phyloP scores from a whole-genome alignment of 2,888 invertebrate species.

The Thereva unica region DNA sequence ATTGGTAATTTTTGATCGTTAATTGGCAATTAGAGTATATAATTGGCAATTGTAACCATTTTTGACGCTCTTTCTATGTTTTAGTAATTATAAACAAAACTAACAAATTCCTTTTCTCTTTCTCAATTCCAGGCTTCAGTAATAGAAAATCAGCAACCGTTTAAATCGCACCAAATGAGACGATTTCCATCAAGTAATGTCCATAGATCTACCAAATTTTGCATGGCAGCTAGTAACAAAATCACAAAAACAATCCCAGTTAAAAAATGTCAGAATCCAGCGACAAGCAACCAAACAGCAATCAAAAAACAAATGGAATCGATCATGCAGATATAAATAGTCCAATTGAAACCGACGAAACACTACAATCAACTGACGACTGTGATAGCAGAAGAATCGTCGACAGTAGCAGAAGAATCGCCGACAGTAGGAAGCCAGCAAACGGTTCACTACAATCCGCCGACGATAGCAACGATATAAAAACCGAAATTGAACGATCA shows the following conservation, averaged over 20 bases:
- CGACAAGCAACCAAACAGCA: constrained; percentile 12
- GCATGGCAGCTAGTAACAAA: constrained; percentile 12
- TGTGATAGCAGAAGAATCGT: constrained; percentile 21
- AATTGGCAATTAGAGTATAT: too few species aligned
- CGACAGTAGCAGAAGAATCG: constrained; percentile 7
- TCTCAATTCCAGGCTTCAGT: constrained; percentile 13
- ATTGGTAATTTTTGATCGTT: too few species aligned
- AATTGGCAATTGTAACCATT: too few species aligned
- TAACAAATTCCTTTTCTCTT: too few species aligned
- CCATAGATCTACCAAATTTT: constrained; percentile 8
- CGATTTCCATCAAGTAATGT: constrained; percentile 5
- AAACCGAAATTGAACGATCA: too few species aligned
- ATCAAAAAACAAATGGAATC: constrained; percentile 12
- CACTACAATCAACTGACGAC: not conserved
- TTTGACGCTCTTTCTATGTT: too few species aligned
- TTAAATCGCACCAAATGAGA: constrained; percentile 14
- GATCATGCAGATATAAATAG: not conserved
- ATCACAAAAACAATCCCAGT: not conserved
- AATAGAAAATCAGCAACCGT: not conserved
- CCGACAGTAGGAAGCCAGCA: not conserved
- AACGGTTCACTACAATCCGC: constrained; percentile 11
- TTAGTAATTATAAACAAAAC: too few species aligned
- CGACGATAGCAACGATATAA: constrained; percentile 1
- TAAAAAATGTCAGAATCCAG: constrained; percentile 25
- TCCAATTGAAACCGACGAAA: constrained; percentile 2